These are phyloP conservation scores for Deilephila elpenor DNA, from an alignment of 2,888 invertebrate species.

Conservation along the genomic window DNA sequence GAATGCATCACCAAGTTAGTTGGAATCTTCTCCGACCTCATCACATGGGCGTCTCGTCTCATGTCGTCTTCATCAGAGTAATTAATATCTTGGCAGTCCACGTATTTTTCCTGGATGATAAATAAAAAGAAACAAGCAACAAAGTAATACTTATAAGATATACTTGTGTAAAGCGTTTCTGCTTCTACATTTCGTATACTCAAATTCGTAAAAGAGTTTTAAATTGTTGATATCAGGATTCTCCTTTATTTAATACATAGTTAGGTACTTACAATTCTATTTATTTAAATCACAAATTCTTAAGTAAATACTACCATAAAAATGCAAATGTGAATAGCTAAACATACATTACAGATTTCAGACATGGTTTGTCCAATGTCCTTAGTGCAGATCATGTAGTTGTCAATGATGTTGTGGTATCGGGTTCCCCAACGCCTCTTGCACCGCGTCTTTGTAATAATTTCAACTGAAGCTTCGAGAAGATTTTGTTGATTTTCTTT, in stretches of 20 bases:
- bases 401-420: constrained; percentile 74
- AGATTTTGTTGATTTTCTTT: constrained; percentile 67
- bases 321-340: too few relatives aligned
- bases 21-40: constrained; percentile 58
- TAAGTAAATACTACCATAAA: too few relatives aligned
- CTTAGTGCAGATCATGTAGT: constrained; percentile 77
- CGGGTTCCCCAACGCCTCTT: constrained; percentile 72
- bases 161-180: too few relatives aligned
- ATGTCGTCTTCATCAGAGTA: constrained; percentile 68
- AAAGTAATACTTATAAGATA: too few relatives aligned
- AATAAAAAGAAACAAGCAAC: constrained; percentile 1
- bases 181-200: too few relatives aligned
- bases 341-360: constrained; percentile 73
- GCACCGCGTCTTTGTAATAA: constrained; percentile 67
- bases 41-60: constrained; percentile 48
- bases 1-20: constrained; percentile 69
- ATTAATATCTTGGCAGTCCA: constrained; percentile 74
- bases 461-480: constrained; percentile 65
- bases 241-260: too few relatives aligned
- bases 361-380: constrained; percentile 76
- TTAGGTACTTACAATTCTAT: too few relatives aligned
- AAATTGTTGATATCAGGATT: too few relatives aligned
- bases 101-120: constrained; percentile 68
- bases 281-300: too few relatives aligned
- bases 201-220: too few relatives aligned